Evolutionary conservation across 2,888 invertebrate species (phyloP), one percentile per base, ranked within the genome.

Genomic region (Pemphredon lugubris): DNA sequence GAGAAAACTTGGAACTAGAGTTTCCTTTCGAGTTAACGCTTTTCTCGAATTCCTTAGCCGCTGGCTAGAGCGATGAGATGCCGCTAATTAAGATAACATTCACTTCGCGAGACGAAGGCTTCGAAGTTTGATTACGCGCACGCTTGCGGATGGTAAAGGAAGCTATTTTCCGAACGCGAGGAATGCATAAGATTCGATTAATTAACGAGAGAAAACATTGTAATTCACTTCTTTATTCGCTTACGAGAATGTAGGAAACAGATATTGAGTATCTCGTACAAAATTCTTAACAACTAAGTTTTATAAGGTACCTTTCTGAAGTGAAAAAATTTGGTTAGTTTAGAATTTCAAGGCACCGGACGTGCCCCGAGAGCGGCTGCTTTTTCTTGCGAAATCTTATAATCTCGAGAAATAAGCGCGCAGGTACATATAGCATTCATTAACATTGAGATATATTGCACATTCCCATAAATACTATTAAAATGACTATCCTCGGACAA

Each of bases 261-360:
- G 59, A 7, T 42, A 47, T 34, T 20, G 37, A 47, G 50, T 51
- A 65, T 23, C 34, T 61, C 54, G 37, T 42, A 23, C 21, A 32
- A 51, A 18, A 44, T 21, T 37, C 76, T 82, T 82, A 82, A 23
- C 58, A 53, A 48, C 78, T 85, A 85, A 45, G 59, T 77, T 83
- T 75, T 64, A 81, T 79, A 85, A 89, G 87, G 87, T 89, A 89
- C 88, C 88, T 86, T 85, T 77, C 63, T 82, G 87, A 88, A 89
- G 88, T 86, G 81, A 83, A 60, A 71, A 59, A 82, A 84, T 87
- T 87, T 86, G 84, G 85, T 66, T 39, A 44, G 32, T 40, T 54
- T 60, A 59, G 61, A 26, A 2, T 26, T 9, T 32, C 58, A 34
- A 57, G 63, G 68, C 65, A 39, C 23, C 20, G 16, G 16, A 14